Evolutionary conservation across 2,113 vertebrate genomes (phyloP).

Genomic region (Delphinus delphis): DNA sequence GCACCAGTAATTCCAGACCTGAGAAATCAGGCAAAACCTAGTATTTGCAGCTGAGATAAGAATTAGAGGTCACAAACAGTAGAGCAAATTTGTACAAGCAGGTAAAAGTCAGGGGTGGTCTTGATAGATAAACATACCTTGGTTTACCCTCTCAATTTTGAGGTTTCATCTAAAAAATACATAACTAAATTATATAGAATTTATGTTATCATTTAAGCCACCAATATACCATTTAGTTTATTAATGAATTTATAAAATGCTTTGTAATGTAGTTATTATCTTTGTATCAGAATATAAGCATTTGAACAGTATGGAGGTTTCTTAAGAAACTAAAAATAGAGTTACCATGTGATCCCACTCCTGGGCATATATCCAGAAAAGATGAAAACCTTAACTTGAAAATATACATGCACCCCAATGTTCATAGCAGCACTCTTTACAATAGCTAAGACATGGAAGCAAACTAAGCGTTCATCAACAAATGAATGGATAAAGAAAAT

Average conservation of each 20-base stretch:
- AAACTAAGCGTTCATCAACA: background rate
- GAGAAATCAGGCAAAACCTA: slow-evolving; percentile 41
- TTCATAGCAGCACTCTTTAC: background rate
- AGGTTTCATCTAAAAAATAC: background rate
- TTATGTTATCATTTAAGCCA: background rate
- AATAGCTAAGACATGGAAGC: background rate
- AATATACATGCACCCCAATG: background rate
- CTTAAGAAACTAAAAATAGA: background rate
- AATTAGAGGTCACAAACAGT: background rate
- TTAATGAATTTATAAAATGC: background rate
- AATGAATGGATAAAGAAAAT: background rate
- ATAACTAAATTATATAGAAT: background rate
- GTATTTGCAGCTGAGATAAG: slow-evolving; percentile 40
- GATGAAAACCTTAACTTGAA: background rate
- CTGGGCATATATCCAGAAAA: background rate
- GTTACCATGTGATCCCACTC: background rate
- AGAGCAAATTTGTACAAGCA: slow-evolving; percentile 23
- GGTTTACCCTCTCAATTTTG: background rate
- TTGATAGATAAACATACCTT: background rate
- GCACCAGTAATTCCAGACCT: slow-evolving; percentile 24
- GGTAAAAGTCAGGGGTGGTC: slow-evolving; percentile 14
- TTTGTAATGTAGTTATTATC: background rate
- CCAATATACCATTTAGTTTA: background rate
- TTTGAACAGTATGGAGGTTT: background rate
- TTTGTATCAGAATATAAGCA: background rate